A percentile compares a stretch with the other conserved stretches of the same genome.
Evolutionary conservation across 2,888 invertebrate species (phyloP).

Genomic region (Fragum sueziense): DNA sequence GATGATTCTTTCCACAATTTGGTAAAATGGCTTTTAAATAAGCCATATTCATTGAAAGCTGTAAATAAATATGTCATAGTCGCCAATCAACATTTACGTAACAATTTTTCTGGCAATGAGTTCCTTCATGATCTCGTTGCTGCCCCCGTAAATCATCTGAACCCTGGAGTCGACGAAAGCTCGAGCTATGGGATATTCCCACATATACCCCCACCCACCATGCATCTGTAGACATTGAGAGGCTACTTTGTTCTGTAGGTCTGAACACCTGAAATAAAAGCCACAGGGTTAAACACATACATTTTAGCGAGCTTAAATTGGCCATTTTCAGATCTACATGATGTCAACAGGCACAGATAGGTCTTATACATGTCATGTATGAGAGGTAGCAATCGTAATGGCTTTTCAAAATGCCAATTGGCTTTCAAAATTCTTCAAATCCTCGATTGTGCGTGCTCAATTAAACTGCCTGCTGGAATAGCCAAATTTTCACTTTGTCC

Average conservation of each 20-base stretch:
- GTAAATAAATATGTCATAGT: background rate
- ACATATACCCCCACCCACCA: conserved; percentile 84
- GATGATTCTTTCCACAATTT: background rate
- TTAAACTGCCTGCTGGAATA: too few species aligned
- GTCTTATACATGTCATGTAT: too few species aligned
- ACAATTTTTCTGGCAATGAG: conserved; percentile 80
- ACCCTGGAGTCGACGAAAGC: conserved; percentile 82
- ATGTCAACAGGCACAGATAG: too few species aligned
- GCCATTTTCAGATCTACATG: too few species aligned
- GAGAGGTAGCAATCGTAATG: too few species aligned
- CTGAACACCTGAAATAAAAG: conserved; percentile 76
- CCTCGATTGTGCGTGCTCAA: too few species aligned
- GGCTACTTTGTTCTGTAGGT: conserved; percentile 82
- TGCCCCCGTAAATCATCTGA: conserved; percentile 83
- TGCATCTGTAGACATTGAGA: conserved; percentile 82
- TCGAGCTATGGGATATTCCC: conserved; percentile 82
- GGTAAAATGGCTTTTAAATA: background rate
- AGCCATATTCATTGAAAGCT: background rate
- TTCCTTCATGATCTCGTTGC: conserved; percentile 84
- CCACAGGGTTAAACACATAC: too few species aligned
- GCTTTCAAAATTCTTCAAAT: too few species aligned
- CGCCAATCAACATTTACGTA: background rate
- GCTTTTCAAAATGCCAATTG: too few species aligned
- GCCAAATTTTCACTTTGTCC: too few species aligned
- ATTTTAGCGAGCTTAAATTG: too few species aligned